Evolutionary conservation across 2,797 vertebrate species (phyloP), one percentile per base, ranked within the genome.

Genomic region (Parotocinclus haroldoi): DNA sequence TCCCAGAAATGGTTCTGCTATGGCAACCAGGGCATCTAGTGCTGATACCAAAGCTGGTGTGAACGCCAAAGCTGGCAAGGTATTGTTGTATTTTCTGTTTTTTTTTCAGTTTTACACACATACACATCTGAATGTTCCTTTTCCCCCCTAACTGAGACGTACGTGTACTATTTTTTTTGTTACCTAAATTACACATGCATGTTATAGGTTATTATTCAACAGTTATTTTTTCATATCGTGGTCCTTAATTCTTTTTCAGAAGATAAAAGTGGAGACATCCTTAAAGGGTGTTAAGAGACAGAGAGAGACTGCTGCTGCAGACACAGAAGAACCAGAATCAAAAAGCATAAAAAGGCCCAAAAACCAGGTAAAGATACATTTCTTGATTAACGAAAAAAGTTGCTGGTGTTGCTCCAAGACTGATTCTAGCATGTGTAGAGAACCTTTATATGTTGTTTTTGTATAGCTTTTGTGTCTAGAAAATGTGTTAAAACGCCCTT

Each of bases 271-370:
- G 63, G 97, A 96, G 72, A 84, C 88, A 0, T 84, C 89, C 0
- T 91, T 94, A 79, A 98, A 98, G 86, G 95, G 89, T 72, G 89
- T 92, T 75, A 99, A 99, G 84, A 93, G 97, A 71, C 91, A 88
- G 53, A 83, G 97, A 63, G 97, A 99, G 65, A 93, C 91, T 79
- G 86, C 86, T 45, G 87, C 87, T 3, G 93, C 91, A 0, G 95
- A 95, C 74, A 89, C 89, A 0, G 93, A 97, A 17, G 94, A 96
- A 71, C 82, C 90, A 0, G 95, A 95, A 70, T 93, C 93, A 76
- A 83, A 86, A 63, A 88, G 81, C 65, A 89, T 90, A 65, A 99
- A 99, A 86, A 95, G 94, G 79, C 89, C 90, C 7, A 99, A 98
- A 85, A 96, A 91, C 72, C 95, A 96, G 91, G 97, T 93, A 76